Evolutionary conservation across 2,888 invertebrate genomes (phyloP).

Genomic region (Dryobota labecula): DNA sequence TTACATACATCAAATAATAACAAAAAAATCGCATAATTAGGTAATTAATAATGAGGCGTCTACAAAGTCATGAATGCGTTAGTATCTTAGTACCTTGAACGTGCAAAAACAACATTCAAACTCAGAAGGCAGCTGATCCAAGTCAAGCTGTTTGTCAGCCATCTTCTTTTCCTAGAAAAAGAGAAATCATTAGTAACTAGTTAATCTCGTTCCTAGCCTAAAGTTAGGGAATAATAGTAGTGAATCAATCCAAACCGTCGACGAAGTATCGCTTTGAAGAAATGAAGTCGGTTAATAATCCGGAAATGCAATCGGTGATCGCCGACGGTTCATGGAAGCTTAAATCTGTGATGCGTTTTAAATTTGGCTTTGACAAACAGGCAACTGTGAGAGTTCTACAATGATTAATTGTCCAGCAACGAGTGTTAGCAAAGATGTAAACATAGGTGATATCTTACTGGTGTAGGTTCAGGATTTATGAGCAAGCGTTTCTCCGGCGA

Average conservation of each 20-base stretch:
- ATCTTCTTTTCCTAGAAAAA: slow-evolving; percentile 93
- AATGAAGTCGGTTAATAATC: slow-evolving; percentile 6
- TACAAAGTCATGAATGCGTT: slow-evolving; percentile 67
- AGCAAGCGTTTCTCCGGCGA: slow-evolving; percentile 90
- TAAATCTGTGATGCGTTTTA: slow-evolving; percentile 34
- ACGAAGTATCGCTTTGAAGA: slow-evolving; percentile 37
- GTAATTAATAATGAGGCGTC: slow-evolving; percentile 59
- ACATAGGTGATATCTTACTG: slow-evolving; percentile 83
- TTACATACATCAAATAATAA: slow-evolving; percentile 57
- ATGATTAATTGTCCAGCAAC: slow-evolving; percentile 38
- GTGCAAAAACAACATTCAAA: slow-evolving; percentile 99
- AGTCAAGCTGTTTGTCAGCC: slow-evolving; percentile 93
- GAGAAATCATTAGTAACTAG: slow-evolving; percentile 82
- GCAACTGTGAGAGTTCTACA: slow-evolving; percentile 52
- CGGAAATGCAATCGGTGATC: slow-evolving; percentile 19
- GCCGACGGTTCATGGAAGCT: slow-evolving; percentile 48
- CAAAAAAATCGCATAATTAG: slow-evolving; percentile 55
- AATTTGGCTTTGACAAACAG: slow-evolving; percentile 52
- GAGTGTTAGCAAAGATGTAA: slow-evolving; percentile 55
- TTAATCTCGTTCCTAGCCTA: slow-evolving; percentile 37
- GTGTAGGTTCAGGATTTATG: slow-evolving; percentile 88
- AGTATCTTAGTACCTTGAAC: slow-evolving; percentile 94
- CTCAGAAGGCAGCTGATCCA: slow-evolving; percentile 98
- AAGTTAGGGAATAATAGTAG: slow-evolving; percentile 48
- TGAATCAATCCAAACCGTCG: slow-evolving; percentile 54